Conservation (phyloP, 2,888 invertebrate genomes). For the Odontocolon sp. region DNA sequence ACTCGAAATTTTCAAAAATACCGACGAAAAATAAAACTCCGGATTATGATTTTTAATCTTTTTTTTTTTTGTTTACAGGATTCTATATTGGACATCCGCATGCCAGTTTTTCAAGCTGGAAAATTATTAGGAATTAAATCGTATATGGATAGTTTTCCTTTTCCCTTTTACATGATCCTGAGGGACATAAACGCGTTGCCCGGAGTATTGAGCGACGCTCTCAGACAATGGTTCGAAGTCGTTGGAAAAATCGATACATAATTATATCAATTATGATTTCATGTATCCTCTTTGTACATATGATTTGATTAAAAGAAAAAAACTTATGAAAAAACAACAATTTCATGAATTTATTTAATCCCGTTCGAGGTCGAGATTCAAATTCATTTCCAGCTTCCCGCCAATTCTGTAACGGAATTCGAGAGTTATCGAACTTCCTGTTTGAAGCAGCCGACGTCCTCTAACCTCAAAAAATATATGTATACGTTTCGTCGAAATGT, state of each 20-base stretch:
- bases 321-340: not conserved
- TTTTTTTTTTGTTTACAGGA: conserved; percentile 83
- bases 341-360: not conserved
- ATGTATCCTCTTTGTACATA: conserved; percentile 27
- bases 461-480: conserved; percentile 18
- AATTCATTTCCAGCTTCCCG: not conserved
- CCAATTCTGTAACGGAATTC: not conserved
- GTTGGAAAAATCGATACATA: conserved; percentile 85
- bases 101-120: conserved; percentile 86
- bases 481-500: too few relatives aligned
- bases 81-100: conserved; percentile 94
- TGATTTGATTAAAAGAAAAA: conserved; percentile 14
- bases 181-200: conserved; percentile 94
- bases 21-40: not conserved
- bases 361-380: not conserved
- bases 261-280: conserved; percentile 17
- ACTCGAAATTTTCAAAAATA: conserved; percentile 10
- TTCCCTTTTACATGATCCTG: conserved; percentile 98
- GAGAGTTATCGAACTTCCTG: not conserved
- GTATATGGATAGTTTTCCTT: conserved; percentile 98
- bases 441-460: conserved; percentile 16
- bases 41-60: not conserved
- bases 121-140: conserved; percentile 86
- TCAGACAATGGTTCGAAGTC: conserved; percentile 99
- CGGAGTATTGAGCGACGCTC: conserved; percentile 94